phyloP scores from a whole-genome alignment of 2,797 vertebrate genomes.

The Galaxias olidus region DNA sequence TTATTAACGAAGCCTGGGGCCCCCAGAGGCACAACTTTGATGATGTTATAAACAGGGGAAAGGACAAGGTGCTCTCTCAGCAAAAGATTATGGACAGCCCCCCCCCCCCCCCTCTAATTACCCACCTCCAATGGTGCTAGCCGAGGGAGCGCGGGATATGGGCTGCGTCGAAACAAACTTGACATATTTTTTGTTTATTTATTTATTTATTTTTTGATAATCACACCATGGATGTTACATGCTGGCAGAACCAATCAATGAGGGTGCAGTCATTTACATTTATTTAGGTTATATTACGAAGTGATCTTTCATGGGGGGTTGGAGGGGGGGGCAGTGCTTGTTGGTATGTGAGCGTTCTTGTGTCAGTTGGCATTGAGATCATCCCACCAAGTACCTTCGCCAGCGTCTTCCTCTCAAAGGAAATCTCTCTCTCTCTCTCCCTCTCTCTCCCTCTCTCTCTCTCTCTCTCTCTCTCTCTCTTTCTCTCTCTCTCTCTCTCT shows the following conservation, averaged over 20 bases:
- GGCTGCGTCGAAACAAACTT: slow-evolving; percentile 76
- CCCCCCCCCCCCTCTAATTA: slow-evolving; percentile 92
- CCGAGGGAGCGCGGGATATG: not conserved
- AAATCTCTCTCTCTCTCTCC: slow-evolving; percentile 60
- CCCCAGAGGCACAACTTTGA: slow-evolving; percentile 98
- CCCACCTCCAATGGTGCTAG: slow-evolving; percentile 81
- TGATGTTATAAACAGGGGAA: slow-evolving; percentile 96
- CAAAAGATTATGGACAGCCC: slow-evolving; percentile 95
- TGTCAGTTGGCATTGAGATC: slow-evolving; percentile 34
- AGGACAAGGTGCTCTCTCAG: slow-evolving; percentile 98
- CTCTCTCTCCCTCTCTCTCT: slow-evolving; percentile 68
- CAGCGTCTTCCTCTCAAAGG: slow-evolving; percentile 38
- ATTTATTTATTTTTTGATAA: not conserved
- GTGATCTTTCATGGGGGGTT: not conserved
- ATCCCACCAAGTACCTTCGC: slow-evolving; percentile 46
- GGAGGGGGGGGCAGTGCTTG: not conserved
- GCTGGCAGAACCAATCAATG: not conserved
- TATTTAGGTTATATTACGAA: not conserved
- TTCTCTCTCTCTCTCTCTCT: slow-evolving; percentile 68
- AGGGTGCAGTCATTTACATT: not conserved
- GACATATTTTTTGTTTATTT: no score
- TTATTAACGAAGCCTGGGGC: slow-evolving; percentile 92
- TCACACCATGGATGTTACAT: not conserved
- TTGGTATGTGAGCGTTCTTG: not conserved
- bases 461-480: slow-evolving; percentile 65